A percentile compares a stretch with the other conserved stretches of the same genome.
Evolutionary conservation across 2,113 vertebrate species (phyloP).

Genomic region (Rhineura floridana): DNA sequence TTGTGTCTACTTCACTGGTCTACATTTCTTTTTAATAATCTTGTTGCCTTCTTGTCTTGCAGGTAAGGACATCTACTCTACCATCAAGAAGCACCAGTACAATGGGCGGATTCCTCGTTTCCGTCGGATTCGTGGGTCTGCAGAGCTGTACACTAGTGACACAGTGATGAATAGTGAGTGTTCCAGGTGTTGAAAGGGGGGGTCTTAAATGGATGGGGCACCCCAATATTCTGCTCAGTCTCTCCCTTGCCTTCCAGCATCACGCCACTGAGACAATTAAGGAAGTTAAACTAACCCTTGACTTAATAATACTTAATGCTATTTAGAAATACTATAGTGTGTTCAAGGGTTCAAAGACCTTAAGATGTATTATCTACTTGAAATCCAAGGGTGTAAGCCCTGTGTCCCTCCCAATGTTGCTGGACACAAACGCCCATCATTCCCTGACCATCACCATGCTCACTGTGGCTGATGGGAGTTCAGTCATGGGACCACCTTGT

Average conservation of each 20-base stretch:
- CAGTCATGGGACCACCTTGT: no score
- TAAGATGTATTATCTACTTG: no score
- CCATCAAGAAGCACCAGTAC: conserved; percentile 76
- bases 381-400: no score
- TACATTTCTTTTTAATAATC: neutral
- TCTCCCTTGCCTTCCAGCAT: neutral
- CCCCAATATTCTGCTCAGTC: neutral
- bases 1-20: no score
- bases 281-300: neutral
- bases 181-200: fast-evolving
- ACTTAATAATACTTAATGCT: neutral
- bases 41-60: neutral
- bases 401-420: no score
- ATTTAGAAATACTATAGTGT: neutral
- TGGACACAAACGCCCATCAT: no score
- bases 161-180: conserved; percentile 78
- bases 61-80: conserved; percentile 78
- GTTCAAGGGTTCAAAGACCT: no score
- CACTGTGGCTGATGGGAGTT: no score
- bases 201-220: neutral
- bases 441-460: no score
- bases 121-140: conserved; percentile 70
- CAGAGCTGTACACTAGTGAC: conserved; percentile 75
- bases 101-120: conserved; percentile 77
- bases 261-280: neutral